These are phyloP conservation scores for Erethizon dorsatum DNA, from an alignment of 2,797 vertebrate genomes.

Conservation along the genomic window DNA sequence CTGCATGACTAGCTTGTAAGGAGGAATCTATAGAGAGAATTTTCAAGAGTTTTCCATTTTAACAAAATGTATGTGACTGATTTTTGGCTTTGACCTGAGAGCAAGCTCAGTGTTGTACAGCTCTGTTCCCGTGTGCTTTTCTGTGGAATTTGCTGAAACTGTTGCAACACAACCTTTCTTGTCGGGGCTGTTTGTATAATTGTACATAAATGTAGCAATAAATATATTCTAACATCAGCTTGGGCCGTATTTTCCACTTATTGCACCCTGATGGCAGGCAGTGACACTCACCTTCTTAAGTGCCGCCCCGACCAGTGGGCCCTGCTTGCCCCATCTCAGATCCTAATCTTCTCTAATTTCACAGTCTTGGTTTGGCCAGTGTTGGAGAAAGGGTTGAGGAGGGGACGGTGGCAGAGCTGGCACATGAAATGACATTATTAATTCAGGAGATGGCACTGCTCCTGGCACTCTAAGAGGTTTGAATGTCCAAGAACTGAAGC, in stretches of 20 bases:
- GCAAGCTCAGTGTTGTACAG: background rate
- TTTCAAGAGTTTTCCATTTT: slow-evolving; percentile 73
- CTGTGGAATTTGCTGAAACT: slow-evolving; percentile 54
- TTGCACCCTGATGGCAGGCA: background rate
- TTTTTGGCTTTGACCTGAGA: slow-evolving; percentile 56
- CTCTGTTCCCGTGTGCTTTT: background rate
- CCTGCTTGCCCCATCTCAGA: background rate
- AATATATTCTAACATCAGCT: slow-evolving; percentile 84
- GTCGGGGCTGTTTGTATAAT: slow-evolving; percentile 80
- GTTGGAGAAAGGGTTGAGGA: background rate
- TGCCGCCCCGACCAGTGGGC: background rate
- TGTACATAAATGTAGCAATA: slow-evolving; percentile 89
- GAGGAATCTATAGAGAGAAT: slow-evolving; percentile 48
- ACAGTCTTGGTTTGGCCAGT: background rate
- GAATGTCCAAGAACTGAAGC: slow-evolving; percentile 38
- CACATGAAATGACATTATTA: slow-evolving; percentile 8
- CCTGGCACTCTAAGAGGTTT: slow-evolving; percentile 18
- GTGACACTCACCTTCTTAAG: background rate
- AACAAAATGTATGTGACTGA: slow-evolving; percentile 52
- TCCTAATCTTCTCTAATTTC: slow-evolving; percentile 53
- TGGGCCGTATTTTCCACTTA: slow-evolving; percentile 71
- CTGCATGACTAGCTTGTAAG: slow-evolving; percentile 82
- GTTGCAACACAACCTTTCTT: slow-evolving; percentile 7
- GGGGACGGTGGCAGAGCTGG: background rate
- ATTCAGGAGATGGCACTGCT: slow-evolving; percentile 62